Evolutionary conservation across 2,888 invertebrate species (phyloP).

Genomic region (Colletes collaris): DNA sequence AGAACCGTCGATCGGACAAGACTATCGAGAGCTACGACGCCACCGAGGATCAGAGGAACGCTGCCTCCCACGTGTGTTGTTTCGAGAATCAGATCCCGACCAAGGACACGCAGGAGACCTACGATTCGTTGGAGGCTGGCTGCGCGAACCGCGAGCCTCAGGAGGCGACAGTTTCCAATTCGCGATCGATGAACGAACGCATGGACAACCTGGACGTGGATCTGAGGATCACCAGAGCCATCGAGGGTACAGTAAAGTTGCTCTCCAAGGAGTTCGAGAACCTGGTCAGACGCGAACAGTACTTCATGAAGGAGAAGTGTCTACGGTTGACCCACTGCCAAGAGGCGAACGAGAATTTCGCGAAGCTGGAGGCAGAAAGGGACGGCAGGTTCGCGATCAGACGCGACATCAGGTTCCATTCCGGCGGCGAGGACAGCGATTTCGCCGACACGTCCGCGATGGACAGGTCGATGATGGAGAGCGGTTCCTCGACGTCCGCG

Average conservation of each 20-base stretch:
- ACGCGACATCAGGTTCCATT: conserved; percentile 84
- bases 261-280: conserved; percentile 80
- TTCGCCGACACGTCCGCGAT: conserved; percentile 76
- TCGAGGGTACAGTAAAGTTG: conserved; percentile 79
- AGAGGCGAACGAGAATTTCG: conserved; percentile 72
- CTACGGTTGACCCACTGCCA: conserved; percentile 63
- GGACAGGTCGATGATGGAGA: conserved; percentile 78
- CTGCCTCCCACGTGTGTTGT: conserved; percentile 20
- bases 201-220: conserved; percentile 69
- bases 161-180: conserved; percentile 18
- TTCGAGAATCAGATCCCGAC: conserved; percentile 74
- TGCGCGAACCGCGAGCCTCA: conserved; percentile 51
- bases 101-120: conserved; percentile 75
- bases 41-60: conserved; percentile 6
- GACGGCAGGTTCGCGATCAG: conserved; percentile 71
- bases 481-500: conserved; percentile 86
- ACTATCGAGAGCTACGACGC: conserved; percentile 40
- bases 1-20: conserved; percentile 45
- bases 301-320: conserved; percentile 73
- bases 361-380: conserved; percentile 75
- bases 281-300: conserved; percentile 76
- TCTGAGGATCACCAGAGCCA: conserved; percentile 76
- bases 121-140: conserved; percentile 76
- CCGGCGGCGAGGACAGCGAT: conserved; percentile 86
- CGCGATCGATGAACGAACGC: conserved; percentile 54